Conservation (phyloP, 2,888 invertebrate genomes). For the Polyommatus icarus region DNA sequence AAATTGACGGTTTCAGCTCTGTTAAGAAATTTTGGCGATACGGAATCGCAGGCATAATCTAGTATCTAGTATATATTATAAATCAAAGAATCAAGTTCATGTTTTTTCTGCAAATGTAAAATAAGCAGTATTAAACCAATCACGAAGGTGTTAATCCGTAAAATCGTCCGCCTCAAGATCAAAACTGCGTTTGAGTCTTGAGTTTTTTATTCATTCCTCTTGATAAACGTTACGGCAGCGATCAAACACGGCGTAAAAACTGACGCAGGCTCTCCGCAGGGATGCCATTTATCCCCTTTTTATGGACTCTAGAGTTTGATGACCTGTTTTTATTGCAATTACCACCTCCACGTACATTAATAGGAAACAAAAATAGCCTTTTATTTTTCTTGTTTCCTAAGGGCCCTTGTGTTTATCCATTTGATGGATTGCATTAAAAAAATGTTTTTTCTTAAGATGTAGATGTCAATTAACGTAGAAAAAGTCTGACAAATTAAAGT, state of each 20-base stretch:
- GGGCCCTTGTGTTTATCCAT: constrained; percentile 8
- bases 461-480: not conserved
- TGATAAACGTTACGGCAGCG: constrained; percentile 16
- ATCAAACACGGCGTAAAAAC: constrained; percentile 29
- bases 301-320: constrained; percentile 30
- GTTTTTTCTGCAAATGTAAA: not conserved
- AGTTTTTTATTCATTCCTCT: constrained; percentile 21
- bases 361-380: constrained; percentile 22
- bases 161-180: not conserved
- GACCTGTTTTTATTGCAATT: constrained; percentile 31
- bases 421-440: not conserved
- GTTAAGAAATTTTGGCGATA: no score
- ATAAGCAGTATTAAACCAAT: not conserved
- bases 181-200: not conserved
- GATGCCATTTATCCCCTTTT: constrained; percentile 27
- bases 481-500: not conserved
- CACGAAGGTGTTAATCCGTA: not conserved
- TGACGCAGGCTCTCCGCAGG: constrained; percentile 17
- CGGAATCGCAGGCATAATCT: no score
- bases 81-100: no score
- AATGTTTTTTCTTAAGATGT: not conserved
- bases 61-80: no score
- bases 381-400: constrained; percentile 5
- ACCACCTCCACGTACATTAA: constrained; percentile 29
- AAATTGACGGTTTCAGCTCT: no score